These are phyloP conservation scores for Chamaea fasciata DNA, from an alignment of 2,113 vertebrate genomes.

Conservation along the genomic window DNA sequence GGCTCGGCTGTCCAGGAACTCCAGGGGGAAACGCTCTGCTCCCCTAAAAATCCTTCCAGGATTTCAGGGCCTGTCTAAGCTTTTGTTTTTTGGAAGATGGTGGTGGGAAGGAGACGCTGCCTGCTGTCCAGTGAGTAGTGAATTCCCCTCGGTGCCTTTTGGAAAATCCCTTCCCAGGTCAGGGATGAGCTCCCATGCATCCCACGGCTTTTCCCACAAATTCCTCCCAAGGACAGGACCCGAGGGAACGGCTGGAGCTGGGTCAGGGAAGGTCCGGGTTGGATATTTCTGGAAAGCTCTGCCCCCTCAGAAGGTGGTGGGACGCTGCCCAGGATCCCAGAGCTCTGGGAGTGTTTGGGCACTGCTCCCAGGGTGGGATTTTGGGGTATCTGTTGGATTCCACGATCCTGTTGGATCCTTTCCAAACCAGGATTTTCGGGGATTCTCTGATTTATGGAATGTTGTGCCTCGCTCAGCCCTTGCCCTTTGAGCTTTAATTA, in stretches of 20 bases:
- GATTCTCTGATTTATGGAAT: not conserved
- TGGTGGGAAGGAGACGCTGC: not conserved
- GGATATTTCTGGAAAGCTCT: not conserved
- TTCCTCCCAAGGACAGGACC: not conserved
- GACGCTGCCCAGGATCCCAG: not conserved
- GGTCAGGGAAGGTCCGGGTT: not conserved
- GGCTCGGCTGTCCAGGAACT: not conserved
- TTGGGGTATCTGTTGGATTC: no score
- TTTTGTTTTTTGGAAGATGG: not conserved
- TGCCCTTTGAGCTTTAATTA: not conserved
- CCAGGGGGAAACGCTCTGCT: not conserved
- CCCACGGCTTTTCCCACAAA: fast-evolving
- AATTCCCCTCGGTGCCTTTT: not conserved
- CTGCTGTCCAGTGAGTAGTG: not conserved
- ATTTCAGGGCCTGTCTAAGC: not conserved
- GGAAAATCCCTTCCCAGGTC: fast-evolving
- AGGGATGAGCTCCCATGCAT: not conserved
- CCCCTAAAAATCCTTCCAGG: fast-evolving
- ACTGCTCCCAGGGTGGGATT: fast-evolving
- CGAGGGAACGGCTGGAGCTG: no score
- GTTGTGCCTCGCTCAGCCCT: fast-evolving
- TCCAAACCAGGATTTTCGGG: not conserved
- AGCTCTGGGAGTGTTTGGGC: fast-evolving
- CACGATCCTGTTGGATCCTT: not conserved
- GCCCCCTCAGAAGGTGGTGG: no score